phyloP scores from a whole-genome alignment of 2,113 vertebrate genomes.

The Axis porcinus region DNA sequence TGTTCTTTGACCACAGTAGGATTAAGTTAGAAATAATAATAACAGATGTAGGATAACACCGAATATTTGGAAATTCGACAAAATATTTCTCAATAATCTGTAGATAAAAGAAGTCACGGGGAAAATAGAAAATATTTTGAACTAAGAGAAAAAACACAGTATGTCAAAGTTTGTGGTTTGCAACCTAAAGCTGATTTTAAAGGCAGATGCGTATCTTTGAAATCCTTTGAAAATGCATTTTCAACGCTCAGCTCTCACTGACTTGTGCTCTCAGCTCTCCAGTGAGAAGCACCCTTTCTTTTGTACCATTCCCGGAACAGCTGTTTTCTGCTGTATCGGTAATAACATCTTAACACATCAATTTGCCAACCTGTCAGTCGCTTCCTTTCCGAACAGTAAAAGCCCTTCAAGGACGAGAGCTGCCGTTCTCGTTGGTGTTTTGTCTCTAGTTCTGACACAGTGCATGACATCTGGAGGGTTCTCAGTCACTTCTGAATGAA shows the following conservation, averaged over 20 bases:
- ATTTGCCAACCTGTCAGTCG: fast-evolving
- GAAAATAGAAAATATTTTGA: slow-evolving; percentile 7
- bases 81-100: not conserved
- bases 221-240: not conserved
- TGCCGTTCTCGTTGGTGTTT: fast-evolving
- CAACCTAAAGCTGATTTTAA: not conserved
- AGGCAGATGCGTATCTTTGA: not conserved
- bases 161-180: not conserved
- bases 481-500: not conserved
- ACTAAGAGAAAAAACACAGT: not conserved
- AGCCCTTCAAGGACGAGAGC: not conserved
- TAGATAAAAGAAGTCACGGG: not conserved
- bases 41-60: not conserved
- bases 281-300: not conserved
- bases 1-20: not conserved
- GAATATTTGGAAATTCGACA: not conserved
- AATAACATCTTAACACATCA: too few species aligned
- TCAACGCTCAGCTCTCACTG: not conserved
- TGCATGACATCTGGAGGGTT: too few species aligned
- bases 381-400: not conserved
- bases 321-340: fast-evolving
- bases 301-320: not conserved
- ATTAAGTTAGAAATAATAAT: not conserved
- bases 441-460: not conserved
- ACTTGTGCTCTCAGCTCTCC: not conserved